Evolutionary conservation across 2,797 vertebrate genomes (phyloP), one percentile per base, ranked within the genome.

Genomic region (Varecia variegata): DNA sequence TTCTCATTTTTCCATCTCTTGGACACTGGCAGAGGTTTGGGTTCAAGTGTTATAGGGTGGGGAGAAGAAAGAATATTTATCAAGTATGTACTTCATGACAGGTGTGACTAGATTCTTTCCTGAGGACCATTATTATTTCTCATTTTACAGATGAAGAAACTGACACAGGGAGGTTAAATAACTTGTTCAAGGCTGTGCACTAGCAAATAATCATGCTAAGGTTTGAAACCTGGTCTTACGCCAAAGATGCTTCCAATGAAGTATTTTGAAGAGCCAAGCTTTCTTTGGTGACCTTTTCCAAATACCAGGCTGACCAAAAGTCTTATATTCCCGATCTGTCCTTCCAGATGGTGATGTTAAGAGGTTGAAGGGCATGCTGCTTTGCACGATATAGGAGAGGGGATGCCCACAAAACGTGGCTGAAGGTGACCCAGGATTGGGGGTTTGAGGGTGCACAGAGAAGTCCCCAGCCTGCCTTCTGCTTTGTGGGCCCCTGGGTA

Each of bases 241-340:
- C 79, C 80, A 76, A 80, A 83, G 58, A 58, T 38, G 21, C 74
- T 92, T 85, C 67, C 32, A 32, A 32, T 47, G 88, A 96, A 97
- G 56, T 90, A 52, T 97, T 93, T 96, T 96, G 96, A 96, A 97
- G 83, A 92, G 43, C 68, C 62, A 91, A 90, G 56, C 65, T 83
- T 92, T 96, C 92, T 98, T 97, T 95, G 96, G 96, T 97, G 97
- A 98, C 88, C 81, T 96, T 97, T 98, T 96, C 96, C 93, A 96
- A 95, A 93, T 81, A 76, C 50, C 85, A 87, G 54, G 65, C 54
- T 56, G 60, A 71, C 85, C 88, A 60, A 54, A 81, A 92, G 40
- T 67, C 90, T 93, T 88, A 25, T 77, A n/a, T 74, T 85, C 97
- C 96, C 88, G 92, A 47, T 87, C 65, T 90, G 82, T 82, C 88